Percentiles rank a stretch among this genome's conserved stretches.
phyloP scores from a whole-genome alignment of 2,113 vertebrate species.

The Tragelaphus scriptus region DNA sequence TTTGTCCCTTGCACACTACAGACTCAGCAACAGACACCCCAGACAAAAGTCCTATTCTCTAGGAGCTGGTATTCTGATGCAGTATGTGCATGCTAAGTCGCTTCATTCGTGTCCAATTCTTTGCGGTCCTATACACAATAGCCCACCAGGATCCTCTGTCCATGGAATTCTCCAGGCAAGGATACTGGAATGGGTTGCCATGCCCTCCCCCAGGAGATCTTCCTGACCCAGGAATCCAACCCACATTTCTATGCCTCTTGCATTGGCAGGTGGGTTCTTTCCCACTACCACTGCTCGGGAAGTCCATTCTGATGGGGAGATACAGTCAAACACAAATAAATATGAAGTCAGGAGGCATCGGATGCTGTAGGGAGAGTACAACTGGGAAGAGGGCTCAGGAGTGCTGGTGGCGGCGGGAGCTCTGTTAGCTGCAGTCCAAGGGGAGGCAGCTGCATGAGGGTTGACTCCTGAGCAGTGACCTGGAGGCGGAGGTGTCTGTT shows the following conservation, averaged over 20 bases:
- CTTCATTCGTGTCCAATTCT: neutral
- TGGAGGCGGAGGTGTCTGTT: neutral
- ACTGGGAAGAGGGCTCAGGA: neutral
- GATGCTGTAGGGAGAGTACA: neutral
- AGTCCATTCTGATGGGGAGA: neutral
- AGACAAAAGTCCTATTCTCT: neutral
- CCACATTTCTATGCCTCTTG: neutral
- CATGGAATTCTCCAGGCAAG: neutral
- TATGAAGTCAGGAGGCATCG: neutral
- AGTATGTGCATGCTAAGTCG: accelerated
- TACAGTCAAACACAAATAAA: neutral
- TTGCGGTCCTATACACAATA: neutral
- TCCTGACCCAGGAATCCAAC: neutral
- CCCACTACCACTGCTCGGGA: neutral
- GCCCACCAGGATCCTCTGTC: neutral
- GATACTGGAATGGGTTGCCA: neutral
- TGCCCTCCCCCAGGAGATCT: neutral
- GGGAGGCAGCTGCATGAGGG: neutral
- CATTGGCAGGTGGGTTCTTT: neutral
- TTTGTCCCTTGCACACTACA: neutral
- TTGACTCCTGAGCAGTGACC: neutral
- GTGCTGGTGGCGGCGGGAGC: accelerated
- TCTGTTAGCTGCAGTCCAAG: accelerated
- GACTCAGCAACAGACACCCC: neutral
- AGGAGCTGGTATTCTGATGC: neutral